phyloP scores from a whole-genome alignment of 2,113 vertebrate genomes.

The Cygnus atratus region DNA sequence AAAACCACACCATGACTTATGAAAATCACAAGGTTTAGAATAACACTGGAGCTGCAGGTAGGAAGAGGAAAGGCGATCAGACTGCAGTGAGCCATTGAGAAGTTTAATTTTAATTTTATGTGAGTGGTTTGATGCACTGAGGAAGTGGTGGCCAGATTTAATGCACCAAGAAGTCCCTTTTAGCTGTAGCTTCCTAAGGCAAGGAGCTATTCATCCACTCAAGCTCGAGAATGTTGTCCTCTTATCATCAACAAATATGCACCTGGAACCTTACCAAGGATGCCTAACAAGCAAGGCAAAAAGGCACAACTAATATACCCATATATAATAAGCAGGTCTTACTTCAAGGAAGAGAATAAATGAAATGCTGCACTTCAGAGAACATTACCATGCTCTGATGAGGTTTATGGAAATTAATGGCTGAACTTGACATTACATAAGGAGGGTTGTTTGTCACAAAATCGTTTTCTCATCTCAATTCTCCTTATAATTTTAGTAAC shows the following conservation, averaged over 20 bases:
- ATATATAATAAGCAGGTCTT: background rate
- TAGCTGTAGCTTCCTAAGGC: background rate
- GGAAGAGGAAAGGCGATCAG: background rate
- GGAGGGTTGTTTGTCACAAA: background rate
- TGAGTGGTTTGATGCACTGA: background rate
- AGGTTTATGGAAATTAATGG: background rate
- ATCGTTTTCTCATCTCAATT: background rate
- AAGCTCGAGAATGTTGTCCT: background rate
- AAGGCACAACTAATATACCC: background rate
- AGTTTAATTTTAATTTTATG: background rate
- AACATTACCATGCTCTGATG: background rate
- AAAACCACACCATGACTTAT: background rate
- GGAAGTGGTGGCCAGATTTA: background rate
- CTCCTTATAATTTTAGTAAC: background rate
- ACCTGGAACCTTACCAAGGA: background rate
- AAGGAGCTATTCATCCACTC: background rate
- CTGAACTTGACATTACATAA: background rate
- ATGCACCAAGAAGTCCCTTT: background rate
- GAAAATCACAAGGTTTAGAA: background rate
- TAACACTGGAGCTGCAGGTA: background rate
- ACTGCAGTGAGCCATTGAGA: background rate
- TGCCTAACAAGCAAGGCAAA: background rate
- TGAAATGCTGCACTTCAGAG: background rate
- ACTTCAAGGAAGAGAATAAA: background rate
- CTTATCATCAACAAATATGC: background rate